Conservation (phyloP, 2,888 invertebrate species). For the Autographa gamma region DNA sequence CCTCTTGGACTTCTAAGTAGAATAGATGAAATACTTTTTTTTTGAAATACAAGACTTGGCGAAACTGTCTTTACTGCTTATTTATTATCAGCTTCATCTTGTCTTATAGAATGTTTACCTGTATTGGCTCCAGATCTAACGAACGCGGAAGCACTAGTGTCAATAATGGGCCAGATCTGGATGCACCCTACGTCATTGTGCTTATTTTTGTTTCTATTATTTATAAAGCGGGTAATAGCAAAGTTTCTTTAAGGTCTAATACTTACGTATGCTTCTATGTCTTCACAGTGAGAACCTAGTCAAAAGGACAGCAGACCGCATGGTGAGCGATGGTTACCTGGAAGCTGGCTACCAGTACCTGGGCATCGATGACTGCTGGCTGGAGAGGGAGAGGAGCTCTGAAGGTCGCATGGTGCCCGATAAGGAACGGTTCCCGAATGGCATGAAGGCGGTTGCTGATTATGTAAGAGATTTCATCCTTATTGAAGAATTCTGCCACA, state of each 20-base stretch:
- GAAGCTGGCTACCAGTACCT: conserved; percentile 93
- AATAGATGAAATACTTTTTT: background rate
- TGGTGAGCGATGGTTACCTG: conserved; percentile 91
- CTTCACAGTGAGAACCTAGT: conserved; percentile 90
- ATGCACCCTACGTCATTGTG: too few species aligned
- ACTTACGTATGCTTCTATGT: background rate
- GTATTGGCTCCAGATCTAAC: too few species aligned
- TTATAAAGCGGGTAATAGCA: too few species aligned
- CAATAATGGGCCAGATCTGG: too few species aligned
- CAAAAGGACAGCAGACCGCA: conserved; percentile 89
- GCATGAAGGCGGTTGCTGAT: conserved; percentile 91
- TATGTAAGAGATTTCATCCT: conserved; percentile 88
- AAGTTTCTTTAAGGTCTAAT: too few species aligned
- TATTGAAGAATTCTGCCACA: too few species aligned
- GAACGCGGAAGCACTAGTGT: too few species aligned
- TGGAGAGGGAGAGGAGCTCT: conserved; percentile 89
- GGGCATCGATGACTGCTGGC: conserved; percentile 94
- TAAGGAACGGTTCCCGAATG: conserved; percentile 91
- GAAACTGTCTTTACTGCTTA: too few species aligned
- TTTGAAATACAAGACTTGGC: too few species aligned
- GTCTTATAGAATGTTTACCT: too few species aligned
- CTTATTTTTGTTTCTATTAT: too few species aligned
- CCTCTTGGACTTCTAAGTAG: background rate
- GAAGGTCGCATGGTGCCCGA: conserved; percentile 91
- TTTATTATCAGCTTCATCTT: too few species aligned